Evolutionary conservation across 53 echinoderm and acorn worm species (phyloP).

Genomic region (Zoroaster sp.): DNA sequence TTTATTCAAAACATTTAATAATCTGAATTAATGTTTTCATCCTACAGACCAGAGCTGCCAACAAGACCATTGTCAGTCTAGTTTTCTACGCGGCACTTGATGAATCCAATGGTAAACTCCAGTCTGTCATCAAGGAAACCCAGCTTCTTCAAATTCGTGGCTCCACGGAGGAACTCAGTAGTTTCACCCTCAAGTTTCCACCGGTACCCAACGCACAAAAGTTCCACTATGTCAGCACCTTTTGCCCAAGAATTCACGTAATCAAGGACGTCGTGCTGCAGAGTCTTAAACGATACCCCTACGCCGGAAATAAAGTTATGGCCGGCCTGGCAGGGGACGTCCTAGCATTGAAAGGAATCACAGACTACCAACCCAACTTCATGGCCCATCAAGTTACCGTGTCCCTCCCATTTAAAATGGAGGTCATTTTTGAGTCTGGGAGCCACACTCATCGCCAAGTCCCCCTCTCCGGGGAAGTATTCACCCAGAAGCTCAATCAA

Average conservation of each 20-base stretch:
- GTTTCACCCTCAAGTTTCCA: conserved; percentile 80
- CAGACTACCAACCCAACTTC: conserved; percentile 64
- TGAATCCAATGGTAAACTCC: conserved; percentile 68
- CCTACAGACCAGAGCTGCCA: conserved; percentile 62
- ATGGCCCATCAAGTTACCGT: conserved; percentile 68
- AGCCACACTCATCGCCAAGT: conserved; percentile 35
- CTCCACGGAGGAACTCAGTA: conserved; percentile 73
- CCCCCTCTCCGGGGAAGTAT: conserved; percentile 33
- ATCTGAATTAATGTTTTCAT: background rate
- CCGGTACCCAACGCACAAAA: conserved; percentile 52
- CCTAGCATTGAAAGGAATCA: conserved; percentile 26
- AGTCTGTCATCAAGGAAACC: conserved; percentile 65
- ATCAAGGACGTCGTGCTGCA: conserved; percentile 82
- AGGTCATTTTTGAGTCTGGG: conserved; percentile 66
- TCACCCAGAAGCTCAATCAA: conserved; percentile 35
- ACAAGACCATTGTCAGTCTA: conserved; percentile 64
- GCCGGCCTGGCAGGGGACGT: conserved; percentile 80
- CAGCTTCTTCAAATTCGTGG: conserved; percentile 68
- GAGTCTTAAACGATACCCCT: conserved; percentile 68
- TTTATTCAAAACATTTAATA: no score
- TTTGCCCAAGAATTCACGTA: conserved; percentile 80
- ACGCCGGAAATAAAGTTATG: conserved; percentile 59
- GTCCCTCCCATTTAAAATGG: conserved; percentile 69
- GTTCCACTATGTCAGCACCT: conserved; percentile 78
- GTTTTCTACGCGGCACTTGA: conserved; percentile 94